Base-by-base conservation (phyloP, 2,888 invertebrate species). In the Meteorus cinctellus region DNA sequence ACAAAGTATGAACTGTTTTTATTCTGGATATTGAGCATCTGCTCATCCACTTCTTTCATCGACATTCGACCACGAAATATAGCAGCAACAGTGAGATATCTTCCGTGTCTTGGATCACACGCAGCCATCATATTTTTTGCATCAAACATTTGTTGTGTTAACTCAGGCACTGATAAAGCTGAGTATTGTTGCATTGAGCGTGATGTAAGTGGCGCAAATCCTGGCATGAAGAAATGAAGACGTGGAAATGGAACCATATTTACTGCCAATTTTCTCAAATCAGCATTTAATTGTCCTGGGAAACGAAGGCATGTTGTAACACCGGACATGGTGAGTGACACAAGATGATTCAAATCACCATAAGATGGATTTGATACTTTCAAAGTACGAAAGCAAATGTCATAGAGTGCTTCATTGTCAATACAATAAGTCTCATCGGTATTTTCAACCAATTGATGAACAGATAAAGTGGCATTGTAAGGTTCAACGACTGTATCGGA, bases 161-260 rank as follows among this genome's bases (percentile, higher is more conserved):
- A 91, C 86, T 95, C 97, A 19, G 95, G 94, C 0, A 95, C 95
- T 4, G 94, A 93, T 12, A 95, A 88, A 0, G 95, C 94, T n/a
- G 94, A 91, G 84, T 94, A 95, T 82, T 93, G 92, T 82, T 93
- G 93, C 81, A 94, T 94, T 76, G 93, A 95, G 79, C 95, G 92
- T 27, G 94, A 93, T 36, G 95, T 95, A 68, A 96, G 91, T 2
- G 95, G 96, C 51, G 95, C 93, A 88, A 96, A 94, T 36, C 94
- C 96, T 69, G 96, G 96, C 92, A 97, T 96, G 90, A 97, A 97
- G 92, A 97, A 96, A 88, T 97, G 96, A 59, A 97, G 91, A 80
- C 96, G 94, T 75, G 97, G 97, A 91, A 97, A 97, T 14, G 97
- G 97, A 4, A 97, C 97, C 97, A 98, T 98, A 92, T 98, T 98